Conservation (phyloP, 2,888 invertebrate species). For the Balanococcus diminutus region DNA sequence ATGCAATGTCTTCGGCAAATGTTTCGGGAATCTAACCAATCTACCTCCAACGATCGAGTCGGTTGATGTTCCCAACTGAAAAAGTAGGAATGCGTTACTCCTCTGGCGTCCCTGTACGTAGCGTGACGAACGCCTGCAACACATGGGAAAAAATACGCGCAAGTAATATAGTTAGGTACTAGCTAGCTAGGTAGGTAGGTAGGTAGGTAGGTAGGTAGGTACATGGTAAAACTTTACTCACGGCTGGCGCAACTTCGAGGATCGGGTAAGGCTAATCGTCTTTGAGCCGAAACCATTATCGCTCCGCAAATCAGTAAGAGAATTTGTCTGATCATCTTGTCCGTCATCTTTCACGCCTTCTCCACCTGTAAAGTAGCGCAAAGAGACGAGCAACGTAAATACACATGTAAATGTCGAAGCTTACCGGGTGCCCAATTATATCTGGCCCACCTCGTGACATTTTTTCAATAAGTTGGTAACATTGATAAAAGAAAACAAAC, state of each 20-base stretch:
- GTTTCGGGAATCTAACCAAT: conserved; percentile 89
- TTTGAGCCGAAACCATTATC: conserved; percentile 75
- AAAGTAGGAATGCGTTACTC: conserved; percentile 89
- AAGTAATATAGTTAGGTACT: too few relatives aligned
- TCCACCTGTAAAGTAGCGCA: too few relatives aligned
- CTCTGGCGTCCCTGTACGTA: conserved; percentile 84
- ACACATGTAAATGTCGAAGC: too few relatives aligned
- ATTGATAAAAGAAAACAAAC: too few relatives aligned
- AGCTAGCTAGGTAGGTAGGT: too few relatives aligned
- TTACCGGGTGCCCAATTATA: too few relatives aligned
- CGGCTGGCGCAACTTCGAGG: conserved; percentile 87
- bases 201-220: not conserved
- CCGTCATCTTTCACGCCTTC: not conserved
- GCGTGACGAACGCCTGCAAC: conserved; percentile 81
- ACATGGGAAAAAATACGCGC: too few relatives aligned
- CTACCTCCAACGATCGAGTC: conserved; percentile 81
- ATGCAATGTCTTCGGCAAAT: conserved; percentile 91
- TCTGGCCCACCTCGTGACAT: too few relatives aligned
- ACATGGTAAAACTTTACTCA: conserved; percentile 65
- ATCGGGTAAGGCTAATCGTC: conserved; percentile 84
- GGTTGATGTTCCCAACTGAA: conserved; percentile 90
- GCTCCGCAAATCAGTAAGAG: conserved; percentile 72
- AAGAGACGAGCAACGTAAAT: too few relatives aligned
- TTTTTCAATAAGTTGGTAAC: too few relatives aligned
- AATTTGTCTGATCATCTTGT: conserved; percentile 60